Percentiles rank a stretch among this genome's conserved stretches.
These are phyloP conservation scores for Zygogramma bicolorata DNA, from an alignment of 2,888 invertebrate genomes.

Conservation along the genomic window DNA sequence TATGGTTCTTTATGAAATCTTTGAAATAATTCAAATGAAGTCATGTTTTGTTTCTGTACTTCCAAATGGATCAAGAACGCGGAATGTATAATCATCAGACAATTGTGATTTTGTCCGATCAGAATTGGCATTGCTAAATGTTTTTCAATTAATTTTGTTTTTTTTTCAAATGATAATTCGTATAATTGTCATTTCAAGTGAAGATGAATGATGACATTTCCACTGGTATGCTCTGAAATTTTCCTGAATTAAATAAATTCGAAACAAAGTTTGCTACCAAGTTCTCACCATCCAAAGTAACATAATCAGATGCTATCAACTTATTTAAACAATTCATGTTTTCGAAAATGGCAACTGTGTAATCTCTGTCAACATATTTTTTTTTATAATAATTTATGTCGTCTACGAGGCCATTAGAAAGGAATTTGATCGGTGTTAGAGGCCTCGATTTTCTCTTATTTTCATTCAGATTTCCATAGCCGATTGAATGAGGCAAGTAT, in stretches of 20 bases:
- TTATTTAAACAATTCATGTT: no score
- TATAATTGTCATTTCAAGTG: not conserved
- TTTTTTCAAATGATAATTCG: not conserved
- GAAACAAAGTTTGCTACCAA: slow-evolving; percentile 15
- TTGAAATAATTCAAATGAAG: not conserved
- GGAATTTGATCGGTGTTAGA: not conserved
- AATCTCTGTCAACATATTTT: not conserved
- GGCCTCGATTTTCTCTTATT: not conserved
- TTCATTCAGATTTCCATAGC: not conserved
- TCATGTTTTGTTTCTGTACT: not conserved
- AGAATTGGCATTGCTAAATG: slow-evolving; percentile 7
- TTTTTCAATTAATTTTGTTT: not conserved
- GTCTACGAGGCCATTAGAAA: not conserved
- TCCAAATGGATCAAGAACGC: slow-evolving; percentile 1
- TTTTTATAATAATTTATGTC: not conserved
- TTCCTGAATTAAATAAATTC: not conserved
- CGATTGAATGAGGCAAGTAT: not conserved
- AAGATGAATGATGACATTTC: slow-evolving; percentile 2
- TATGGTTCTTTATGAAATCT: not conserved
- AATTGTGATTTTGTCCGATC: slow-evolving; percentile 7
- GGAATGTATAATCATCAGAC: slow-evolving; percentile 11
- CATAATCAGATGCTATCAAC: no score
- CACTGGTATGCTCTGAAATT: slow-evolving; percentile 2
- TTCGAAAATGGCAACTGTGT: not conserved
- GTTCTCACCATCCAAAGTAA: no score